Conservation (phyloP, 2,113 vertebrate genomes). For the Pluvialis apricaria region DNA sequence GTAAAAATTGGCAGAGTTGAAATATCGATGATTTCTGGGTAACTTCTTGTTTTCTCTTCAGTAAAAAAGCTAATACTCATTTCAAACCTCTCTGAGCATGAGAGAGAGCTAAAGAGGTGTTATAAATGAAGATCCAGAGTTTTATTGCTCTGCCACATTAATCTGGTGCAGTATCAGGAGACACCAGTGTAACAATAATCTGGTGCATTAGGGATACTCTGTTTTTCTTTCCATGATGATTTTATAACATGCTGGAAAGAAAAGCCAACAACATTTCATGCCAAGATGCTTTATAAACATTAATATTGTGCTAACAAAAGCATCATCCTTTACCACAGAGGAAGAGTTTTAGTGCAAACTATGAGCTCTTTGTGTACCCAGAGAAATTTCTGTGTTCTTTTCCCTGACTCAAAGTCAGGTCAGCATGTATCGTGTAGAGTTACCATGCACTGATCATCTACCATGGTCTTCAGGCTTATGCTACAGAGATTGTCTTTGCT, state of each 20-base stretch:
- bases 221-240: conserved; percentile 7
- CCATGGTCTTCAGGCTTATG: accelerated
- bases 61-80: not conserved
- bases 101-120: not conserved
- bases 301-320: not conserved
- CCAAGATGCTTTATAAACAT: not conserved
- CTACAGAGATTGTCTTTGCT: not conserved
- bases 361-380: not conserved
- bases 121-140: not conserved
- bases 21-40: not conserved
- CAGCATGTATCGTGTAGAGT: not conserved
- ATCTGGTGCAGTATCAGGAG: not conserved
- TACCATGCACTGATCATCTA: not conserved
- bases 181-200: not conserved
- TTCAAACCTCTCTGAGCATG: not conserved
- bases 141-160: not conserved
- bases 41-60: not conserved
- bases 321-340: not conserved
- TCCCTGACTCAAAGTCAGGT: not conserved
- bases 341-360: not conserved
- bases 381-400: not conserved
- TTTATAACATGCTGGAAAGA: not conserved
- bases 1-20: not conserved
- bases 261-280: not conserved
- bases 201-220: not conserved